Percentiles rank a stretch among this genome's conserved stretches.
phyloP scores from a whole-genome alignment of 2,888 invertebrate species.

The Odontomyia ornata region DNA sequence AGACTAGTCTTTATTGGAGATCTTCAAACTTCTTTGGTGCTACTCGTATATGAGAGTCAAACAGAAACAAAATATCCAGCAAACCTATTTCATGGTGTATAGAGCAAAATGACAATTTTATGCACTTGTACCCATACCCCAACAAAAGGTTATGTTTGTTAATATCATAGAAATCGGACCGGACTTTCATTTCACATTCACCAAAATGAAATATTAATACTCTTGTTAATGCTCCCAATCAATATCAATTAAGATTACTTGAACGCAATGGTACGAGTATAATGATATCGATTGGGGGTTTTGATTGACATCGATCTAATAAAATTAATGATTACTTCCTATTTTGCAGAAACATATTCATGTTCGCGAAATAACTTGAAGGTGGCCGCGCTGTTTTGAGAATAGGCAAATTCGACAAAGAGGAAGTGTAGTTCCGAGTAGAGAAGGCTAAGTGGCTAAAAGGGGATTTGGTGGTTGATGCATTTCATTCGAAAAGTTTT shows the following conservation, averaged over 20 bases:
- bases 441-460: slow-evolving; percentile 31
- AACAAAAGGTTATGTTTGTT: too few relatives aligned
- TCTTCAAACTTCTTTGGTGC: too few relatives aligned
- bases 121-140: too few relatives aligned
- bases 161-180: too few relatives aligned
- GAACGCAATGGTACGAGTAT: not conserved
- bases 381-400: too few relatives aligned
- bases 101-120: too few relatives aligned
- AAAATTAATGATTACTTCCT: slow-evolving; percentile 36
- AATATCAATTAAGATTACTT: slow-evolving; percentile 33
- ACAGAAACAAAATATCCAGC: too few relatives aligned
- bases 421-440: slow-evolving; percentile 20
- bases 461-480: not conserved
- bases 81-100: too few relatives aligned
- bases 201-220: not conserved
- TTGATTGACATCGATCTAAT: slow-evolving; percentile 36
- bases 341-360: not conserved
- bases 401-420: not conserved
- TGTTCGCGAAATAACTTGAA: not conserved
- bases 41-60: too few relatives aligned
- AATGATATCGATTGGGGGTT: slow-evolving; percentile 4
- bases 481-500: not conserved
- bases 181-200: not conserved
- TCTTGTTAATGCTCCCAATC: not conserved
- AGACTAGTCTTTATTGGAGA: too few relatives aligned